Base-by-base conservation (phyloP, 2,888 invertebrate species). In the Phoronis australis region DNA sequence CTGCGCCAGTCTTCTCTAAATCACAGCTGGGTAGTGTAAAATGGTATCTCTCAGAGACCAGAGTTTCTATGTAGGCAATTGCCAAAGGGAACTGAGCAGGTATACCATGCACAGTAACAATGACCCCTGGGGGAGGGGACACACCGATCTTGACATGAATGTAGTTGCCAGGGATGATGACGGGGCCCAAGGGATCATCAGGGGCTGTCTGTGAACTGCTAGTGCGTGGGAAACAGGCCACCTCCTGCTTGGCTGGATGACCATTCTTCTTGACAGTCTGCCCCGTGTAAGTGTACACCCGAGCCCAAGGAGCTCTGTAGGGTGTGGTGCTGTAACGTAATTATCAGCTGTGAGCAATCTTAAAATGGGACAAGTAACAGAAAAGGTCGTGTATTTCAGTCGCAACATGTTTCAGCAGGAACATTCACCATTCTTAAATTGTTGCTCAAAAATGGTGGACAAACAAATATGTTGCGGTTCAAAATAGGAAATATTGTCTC, bases 11-110 rank as follows among this genome's bases (percentile, higher is more conserved):
- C 23, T 5, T 12, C n/a, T n/a, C n/a, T n/a, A n/a, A n/a, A n/a
- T n/a, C n/a, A n/a, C n/a, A n/a, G n/a, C n/a, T n/a, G n/a, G n/a
- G n/a, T n/a, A n/a, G n/a, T n/a, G n/a, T n/a, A n/a, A n/a, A n/a
- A n/a, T n/a, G 66, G 55, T 66, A 62, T 20, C 58, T 60, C 49
- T 69, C 66, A 1, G 66, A 65, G 26, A 71, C 64, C 6, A 75
- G 57, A 4, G 69, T 71, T 58, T 75, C 73, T n/a, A 74, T 65
- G 58, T 73, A 76, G 2, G 74, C 65, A 23, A 76, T 48, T 2
- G 75, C 71, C 45, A 76, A 59, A 20, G 74, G 64, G 55, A 76
- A 73, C 57, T 76, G 71, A 4, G 71, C 65, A 3, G 76, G 73
- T 3, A 77, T 60, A n/a, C 70, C 73, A 50, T 76, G 75, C 15